phyloP scores from a whole-genome alignment of 2,797 vertebrate species.

The Ceryle rudis region DNA sequence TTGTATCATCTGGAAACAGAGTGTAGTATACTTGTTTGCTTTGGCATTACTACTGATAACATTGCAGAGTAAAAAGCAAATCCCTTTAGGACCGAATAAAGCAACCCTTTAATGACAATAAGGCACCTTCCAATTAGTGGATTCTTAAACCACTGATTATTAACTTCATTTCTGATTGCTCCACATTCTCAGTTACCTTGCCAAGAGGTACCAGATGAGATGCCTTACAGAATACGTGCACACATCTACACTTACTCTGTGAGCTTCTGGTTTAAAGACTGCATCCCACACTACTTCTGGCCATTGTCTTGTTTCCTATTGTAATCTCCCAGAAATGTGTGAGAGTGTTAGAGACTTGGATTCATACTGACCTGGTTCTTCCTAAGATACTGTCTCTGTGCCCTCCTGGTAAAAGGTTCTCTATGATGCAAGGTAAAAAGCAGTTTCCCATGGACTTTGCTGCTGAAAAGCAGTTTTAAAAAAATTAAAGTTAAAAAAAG shows the following conservation, averaged over 20 bases:
- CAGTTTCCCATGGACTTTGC: background rate
- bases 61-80: background rate
- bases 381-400: background rate
- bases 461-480: background rate
- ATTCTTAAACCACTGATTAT: background rate
- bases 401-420: background rate
- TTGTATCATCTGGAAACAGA: background rate
- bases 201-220: background rate
- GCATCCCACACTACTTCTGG: background rate
- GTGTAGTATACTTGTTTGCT: background rate
- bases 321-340: background rate
- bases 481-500: background rate
- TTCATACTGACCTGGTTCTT: background rate
- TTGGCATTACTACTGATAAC: background rate
- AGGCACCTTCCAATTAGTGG: background rate
- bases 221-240: background rate
- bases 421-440: background rate
- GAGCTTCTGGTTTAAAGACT: background rate
- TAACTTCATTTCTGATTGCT: background rate
- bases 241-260: fast-evolving
- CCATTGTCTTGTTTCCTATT: background rate
- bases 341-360: background rate
- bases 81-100: background rate
- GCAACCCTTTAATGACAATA: background rate
- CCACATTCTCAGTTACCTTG: background rate